Evolutionary conservation across 2,888 invertebrate genomes (phyloP).

Genomic region (Sphaerolaimus hirsutus): DNA sequence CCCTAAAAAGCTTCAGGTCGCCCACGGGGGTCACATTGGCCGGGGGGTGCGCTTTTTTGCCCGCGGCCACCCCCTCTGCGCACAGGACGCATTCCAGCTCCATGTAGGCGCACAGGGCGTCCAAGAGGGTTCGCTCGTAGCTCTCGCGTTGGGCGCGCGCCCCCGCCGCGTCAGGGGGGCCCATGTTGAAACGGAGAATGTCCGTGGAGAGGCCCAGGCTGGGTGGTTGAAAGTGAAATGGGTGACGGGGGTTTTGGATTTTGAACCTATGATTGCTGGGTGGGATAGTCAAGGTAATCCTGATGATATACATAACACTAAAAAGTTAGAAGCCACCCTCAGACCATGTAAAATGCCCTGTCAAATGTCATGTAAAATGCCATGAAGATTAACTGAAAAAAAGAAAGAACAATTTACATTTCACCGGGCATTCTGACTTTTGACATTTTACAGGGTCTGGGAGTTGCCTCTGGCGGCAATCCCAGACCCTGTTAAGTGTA

Average conservation of each 20-base stretch:
- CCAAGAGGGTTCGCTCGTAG: conserved; percentile 18
- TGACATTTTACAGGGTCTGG: too few relatives aligned
- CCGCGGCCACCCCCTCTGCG: neutral
- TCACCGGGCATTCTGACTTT: too few relatives aligned
- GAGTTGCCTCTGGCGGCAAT: too few relatives aligned
- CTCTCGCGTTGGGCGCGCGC: conserved; percentile 12
- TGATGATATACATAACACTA: neutral
- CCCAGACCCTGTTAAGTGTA: too few relatives aligned
- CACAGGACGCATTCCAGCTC: conserved; percentile 16
- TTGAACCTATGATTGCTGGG: too few relatives aligned
- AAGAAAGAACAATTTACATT: too few relatives aligned
- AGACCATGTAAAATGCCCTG: too few relatives aligned
- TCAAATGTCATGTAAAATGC: too few relatives aligned
- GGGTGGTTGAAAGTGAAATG: neutral
- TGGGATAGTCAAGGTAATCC: neutral
- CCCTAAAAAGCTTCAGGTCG: conserved; percentile 57
- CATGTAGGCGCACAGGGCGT: conserved; percentile 18
- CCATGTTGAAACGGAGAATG: conserved; percentile 21
- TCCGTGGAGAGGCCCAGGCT: conserved; percentile 13
- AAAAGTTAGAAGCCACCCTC: too few relatives aligned
- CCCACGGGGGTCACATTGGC: conserved; percentile 20
- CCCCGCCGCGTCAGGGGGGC: conserved; percentile 4
- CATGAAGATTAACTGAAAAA: too few relatives aligned
- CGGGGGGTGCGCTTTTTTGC: conserved; percentile 6
- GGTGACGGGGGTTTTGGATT: too few relatives aligned